Base-by-base conservation (phyloP, 2,113 vertebrate genomes). In the Eira barbara region DNA sequence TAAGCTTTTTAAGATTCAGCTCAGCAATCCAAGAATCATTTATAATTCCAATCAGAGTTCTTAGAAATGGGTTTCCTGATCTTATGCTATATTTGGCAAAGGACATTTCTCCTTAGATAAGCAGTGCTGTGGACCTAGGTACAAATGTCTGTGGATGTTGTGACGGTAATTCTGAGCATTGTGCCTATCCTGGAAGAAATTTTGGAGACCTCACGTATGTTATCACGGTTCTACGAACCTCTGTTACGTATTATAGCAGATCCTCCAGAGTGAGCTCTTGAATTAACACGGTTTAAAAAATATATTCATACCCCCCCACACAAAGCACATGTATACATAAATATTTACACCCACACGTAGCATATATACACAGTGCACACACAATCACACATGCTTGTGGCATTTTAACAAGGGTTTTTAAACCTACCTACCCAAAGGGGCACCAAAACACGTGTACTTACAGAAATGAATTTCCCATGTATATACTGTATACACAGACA, bases 341-440 rank as follows among this genome's bases (percentile, higher is more conserved):
- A 83, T 96, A 97, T 93, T 93, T 94, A 96, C 79, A 97, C n/a
- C 27, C 78, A 80, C 47, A 97, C 59, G 85, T 69, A 89, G 88
- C 55, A 87, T 73, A 83, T 59, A 92, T 80, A 95, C 21, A 96
- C 36, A 74, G 63, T 91, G 67, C 90, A 96, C 89, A 80, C 47
- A 90, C 71, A 96, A 39, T 86, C 92, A 93, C 87, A 96, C 97
- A 96, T 97, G 97, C 97, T 95, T 67, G 34, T 96, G 81, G 45
- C 18, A 61, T 93, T 97, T 96, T 82, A 91, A 92, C 84, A 81
- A 89, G 71, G 79, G 76, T 47, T 96, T 96, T 95, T 90, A 76
- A 93, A 93, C 7, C 45, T 96, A 95, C 80, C 71, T 89, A 88
- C 67, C 59, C 85, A 83, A 95, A 79, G 39, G 91, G 89, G 79